phyloP scores from a whole-genome alignment of 1,140 invertebrate species.

The Hylaeus volcanicus region DNA sequence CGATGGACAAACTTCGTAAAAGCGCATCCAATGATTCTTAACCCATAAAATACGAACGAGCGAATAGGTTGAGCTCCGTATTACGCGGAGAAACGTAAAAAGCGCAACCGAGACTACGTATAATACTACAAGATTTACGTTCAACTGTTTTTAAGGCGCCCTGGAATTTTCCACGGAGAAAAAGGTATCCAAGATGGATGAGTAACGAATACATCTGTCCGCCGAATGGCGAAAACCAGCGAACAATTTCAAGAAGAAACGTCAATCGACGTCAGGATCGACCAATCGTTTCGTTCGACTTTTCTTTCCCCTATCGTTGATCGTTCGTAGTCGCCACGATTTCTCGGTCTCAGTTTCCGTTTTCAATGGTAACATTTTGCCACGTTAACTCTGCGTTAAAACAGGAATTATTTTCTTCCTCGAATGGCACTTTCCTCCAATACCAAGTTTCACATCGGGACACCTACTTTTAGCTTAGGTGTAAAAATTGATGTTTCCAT shows the following conservation, averaged over 20 bases:
- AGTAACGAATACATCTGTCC: neutral
- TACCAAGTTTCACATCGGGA: no score
- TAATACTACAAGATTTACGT: constrained; percentile 13
- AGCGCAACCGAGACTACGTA: neutral
- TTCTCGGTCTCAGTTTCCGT: no score
- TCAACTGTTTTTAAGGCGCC: neutral
- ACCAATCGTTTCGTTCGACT: neutral
- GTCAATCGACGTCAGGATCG: neutral
- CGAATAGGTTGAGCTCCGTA: neutral
- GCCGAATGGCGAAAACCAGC: neutral
- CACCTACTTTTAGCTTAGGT: no score
- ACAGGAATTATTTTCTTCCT: neutral
- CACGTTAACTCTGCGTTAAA: no score
- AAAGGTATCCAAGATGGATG: neutral
- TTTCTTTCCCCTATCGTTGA: neutral
- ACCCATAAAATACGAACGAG: neutral
- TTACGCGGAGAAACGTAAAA: neutral
- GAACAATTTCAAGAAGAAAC: constrained; percentile 5
- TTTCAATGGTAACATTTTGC: no score
- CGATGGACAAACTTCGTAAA: constrained; percentile 1
- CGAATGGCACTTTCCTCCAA: no score
- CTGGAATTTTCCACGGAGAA: constrained; percentile 14
- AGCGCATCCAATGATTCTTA: neutral
- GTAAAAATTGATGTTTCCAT: no score
- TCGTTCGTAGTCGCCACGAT: no score